phyloP scores from a whole-genome alignment of 2,797 vertebrate species.

The Leptodactylus fallax region DNA sequence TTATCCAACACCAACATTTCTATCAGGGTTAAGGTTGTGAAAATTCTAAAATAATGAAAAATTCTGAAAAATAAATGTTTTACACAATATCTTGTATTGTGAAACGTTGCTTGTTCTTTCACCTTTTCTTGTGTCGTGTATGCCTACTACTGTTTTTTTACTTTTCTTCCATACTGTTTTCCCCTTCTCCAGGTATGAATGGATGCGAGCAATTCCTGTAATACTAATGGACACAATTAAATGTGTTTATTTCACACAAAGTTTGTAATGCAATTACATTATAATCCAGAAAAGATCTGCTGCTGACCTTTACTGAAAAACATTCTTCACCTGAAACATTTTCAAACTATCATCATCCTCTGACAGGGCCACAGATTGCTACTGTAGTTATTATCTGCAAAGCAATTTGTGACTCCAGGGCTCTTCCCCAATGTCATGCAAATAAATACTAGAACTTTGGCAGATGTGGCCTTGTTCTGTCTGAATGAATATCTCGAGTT shows the following conservation, averaged over 20 bases:
- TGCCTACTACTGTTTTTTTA: too few relatives aligned
- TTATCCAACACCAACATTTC: too few relatives aligned
- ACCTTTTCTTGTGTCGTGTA: too few relatives aligned
- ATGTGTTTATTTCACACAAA: neutral
- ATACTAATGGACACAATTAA: neutral
- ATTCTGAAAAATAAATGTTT: too few relatives aligned
- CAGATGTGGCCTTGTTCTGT: conserved; percentile 60
- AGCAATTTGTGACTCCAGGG: conserved; percentile 56
- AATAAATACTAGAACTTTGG: conserved; percentile 42
- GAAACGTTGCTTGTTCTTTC: too few relatives aligned
- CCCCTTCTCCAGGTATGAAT: too few relatives aligned
- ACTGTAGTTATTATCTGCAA: conserved; percentile 18
- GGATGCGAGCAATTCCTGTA: too few relatives aligned
- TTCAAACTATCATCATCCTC: conserved; percentile 24
- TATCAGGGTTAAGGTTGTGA: too few relatives aligned
- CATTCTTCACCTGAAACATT: conserved; percentile 18
- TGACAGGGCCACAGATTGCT: conserved; percentile 15
- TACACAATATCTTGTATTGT: too few relatives aligned
- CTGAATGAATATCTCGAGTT: conserved; percentile 30
- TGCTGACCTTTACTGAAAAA: conserved; percentile 18
- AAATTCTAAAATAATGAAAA: too few relatives aligned
- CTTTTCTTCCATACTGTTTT: too few relatives aligned
- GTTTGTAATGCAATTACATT: neutral
- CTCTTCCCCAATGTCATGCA: conserved; percentile 24
- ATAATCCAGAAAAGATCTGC: neutral